phyloP scores from a whole-genome alignment of 2,113 vertebrate species.

The western clawed frog (Xenopus tropicalis) region DNA sequence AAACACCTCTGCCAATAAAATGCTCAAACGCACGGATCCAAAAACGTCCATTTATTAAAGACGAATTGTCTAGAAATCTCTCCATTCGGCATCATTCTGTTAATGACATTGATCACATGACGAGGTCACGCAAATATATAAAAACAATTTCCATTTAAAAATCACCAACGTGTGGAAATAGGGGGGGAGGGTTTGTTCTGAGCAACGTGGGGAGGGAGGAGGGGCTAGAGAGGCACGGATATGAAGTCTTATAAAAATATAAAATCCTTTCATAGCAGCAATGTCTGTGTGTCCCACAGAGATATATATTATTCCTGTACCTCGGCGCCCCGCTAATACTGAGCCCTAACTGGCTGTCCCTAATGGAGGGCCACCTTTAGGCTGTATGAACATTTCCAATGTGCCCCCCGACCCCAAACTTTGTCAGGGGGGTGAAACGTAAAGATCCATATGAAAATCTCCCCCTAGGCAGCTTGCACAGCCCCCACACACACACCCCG shows the following conservation, averaged over 20 bases:
- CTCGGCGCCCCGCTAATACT: too few species aligned
- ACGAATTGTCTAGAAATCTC: neutral
- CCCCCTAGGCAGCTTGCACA: too few species aligned
- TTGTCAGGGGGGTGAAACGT: too few species aligned
- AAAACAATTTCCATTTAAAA: neutral
- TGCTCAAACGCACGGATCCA: neutral
- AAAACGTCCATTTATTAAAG: neutral
- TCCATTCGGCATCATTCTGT: neutral
- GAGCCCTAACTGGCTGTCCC: too few species aligned
- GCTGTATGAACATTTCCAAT: too few species aligned
- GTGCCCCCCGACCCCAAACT: too few species aligned
- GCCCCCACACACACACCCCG: too few species aligned
- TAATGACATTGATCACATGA: neutral
- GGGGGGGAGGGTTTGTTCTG: too few species aligned
- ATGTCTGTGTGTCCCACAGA: neutral
- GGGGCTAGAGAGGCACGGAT: constrained; percentile 15
- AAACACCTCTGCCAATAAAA: too few species aligned
- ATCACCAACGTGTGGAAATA: neutral
- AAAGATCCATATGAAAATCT: too few species aligned
- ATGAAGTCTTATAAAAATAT: constrained; percentile 27
- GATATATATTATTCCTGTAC: neutral
- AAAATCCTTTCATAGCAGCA: constrained; percentile 35
- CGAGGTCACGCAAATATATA: neutral
- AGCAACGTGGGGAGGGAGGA: too few species aligned
- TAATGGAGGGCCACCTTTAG: too few species aligned